These are phyloP conservation scores for Drosophila auraria DNA, from an alignment of 1,140 invertebrate species.

Conservation along the genomic window DNA sequence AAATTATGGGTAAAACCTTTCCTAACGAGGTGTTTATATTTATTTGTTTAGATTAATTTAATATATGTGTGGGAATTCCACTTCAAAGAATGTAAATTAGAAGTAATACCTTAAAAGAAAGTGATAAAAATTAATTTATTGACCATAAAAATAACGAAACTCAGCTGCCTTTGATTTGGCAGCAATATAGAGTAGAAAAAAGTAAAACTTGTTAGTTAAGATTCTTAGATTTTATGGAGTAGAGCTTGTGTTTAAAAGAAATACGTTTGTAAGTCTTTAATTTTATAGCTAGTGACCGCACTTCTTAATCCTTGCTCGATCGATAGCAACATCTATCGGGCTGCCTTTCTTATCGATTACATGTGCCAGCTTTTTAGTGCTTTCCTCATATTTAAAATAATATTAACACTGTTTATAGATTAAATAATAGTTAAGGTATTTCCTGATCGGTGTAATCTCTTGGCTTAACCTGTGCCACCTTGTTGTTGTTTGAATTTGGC, in stretches of 20 bases:
- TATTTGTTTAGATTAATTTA: neutral
- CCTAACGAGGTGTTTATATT: neutral
- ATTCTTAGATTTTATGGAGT: neutral
- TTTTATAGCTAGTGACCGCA: no score
- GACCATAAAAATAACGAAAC: neutral
- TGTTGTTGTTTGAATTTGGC: constrained; percentile 79
- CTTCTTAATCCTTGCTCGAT: no score
- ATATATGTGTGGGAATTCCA: neutral
- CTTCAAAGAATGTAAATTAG: neutral
- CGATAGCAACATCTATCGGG: no score
- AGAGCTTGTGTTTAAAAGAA: neutral
- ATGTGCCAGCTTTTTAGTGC: no score
- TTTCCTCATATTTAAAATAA: no score
- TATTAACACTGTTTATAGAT: no score
- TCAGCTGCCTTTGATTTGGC: neutral
- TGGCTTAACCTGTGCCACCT: constrained; percentile 19
- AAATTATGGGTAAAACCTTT: neutral
- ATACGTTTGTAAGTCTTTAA: no score
- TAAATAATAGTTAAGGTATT: constrained; percentile 9
- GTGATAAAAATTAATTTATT: neutral
- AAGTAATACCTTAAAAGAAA: neutral
- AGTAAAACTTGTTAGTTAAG: neutral
- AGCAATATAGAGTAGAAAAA: neutral
- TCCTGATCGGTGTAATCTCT: constrained; percentile 1
- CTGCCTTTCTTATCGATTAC: no score